Conservation (phyloP, 30 jellyfish, hydroid and myxozoan genomes). For the Euphysa ruthae region DNA sequence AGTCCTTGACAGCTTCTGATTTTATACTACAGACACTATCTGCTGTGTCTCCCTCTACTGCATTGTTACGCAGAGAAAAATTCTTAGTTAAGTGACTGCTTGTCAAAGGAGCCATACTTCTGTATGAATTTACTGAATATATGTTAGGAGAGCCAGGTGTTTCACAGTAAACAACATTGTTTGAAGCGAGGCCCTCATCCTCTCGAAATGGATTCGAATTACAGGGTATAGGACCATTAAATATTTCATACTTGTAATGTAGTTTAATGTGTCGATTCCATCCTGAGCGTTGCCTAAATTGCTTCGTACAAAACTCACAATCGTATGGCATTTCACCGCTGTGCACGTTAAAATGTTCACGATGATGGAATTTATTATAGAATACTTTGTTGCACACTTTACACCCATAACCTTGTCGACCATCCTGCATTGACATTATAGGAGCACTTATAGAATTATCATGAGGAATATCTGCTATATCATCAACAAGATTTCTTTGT, state of each 20-base stretch:
- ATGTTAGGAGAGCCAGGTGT: too few species aligned
- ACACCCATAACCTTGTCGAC: constrained; percentile 25
- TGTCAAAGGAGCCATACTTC: too few species aligned
- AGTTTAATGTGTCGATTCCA: constrained; percentile 37
- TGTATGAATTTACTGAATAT: too few species aligned
- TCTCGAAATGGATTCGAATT: too few species aligned
- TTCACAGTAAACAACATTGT: too few species aligned
- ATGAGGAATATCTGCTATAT: not conserved
- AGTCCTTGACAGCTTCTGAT: not conserved
- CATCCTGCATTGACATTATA: not conserved
- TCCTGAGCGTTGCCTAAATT: constrained; percentile 31
- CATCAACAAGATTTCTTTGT: not conserved
- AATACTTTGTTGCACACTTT: constrained; percentile 21
- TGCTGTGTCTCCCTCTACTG: too few species aligned
- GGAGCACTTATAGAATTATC: constrained; percentile 2
- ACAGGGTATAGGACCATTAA: constrained; percentile 27
- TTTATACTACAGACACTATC: too few species aligned
- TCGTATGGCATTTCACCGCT: constrained; percentile 42
- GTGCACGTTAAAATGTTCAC: constrained; percentile 40
- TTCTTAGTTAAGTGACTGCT: too few species aligned
- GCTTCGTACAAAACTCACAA: constrained; percentile 33
- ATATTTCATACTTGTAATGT: constrained; percentile 29
- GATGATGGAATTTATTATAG: constrained; percentile 26
- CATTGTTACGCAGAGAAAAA: too few species aligned
- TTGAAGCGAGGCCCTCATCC: too few species aligned